Evolutionary conservation across 1,140 invertebrate genomes (phyloP).

Genomic region (Thalassaphorura encarpata): DNA sequence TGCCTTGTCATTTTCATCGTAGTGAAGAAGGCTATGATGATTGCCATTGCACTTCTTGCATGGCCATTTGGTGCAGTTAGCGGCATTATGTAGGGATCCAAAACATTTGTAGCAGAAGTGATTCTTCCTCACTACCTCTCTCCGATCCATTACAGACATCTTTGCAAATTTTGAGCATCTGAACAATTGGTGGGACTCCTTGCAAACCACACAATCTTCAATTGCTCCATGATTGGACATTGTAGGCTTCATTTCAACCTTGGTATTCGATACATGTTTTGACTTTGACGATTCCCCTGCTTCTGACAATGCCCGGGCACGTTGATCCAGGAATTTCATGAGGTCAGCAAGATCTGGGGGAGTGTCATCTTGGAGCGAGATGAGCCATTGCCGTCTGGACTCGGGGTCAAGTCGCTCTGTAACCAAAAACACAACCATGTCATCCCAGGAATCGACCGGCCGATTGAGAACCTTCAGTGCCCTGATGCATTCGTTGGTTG

Average conservation of each 20-base stretch:
- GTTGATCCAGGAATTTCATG: not conserved
- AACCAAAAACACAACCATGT: constrained; percentile 1
- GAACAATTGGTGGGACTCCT: no score
- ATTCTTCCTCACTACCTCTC: no score
- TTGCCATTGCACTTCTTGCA: not conserved
- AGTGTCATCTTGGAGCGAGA: not conserved
- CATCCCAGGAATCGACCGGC: constrained; percentile 1
- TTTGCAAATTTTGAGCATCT: no score
- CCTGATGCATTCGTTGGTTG: not conserved
- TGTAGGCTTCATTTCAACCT: no score
- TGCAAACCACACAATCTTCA: no score
- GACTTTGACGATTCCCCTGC: no score
- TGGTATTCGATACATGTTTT: no score
- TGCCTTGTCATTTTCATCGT: not conserved
- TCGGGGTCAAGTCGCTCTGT: constrained; percentile 14
- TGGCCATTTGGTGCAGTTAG: not conserved
- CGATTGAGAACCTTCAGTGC: constrained; percentile 9
- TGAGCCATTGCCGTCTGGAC: constrained; percentile 2
- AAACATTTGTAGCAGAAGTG: not conserved
- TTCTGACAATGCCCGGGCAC: no score
- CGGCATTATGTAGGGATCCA: not conserved
- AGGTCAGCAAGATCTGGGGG: not conserved
- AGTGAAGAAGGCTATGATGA: not conserved
- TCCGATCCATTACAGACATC: no score
- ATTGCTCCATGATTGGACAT: no score